phyloP scores from a whole-genome alignment of 1,140 invertebrate genomes.

The Drosophila sp. region DNA sequence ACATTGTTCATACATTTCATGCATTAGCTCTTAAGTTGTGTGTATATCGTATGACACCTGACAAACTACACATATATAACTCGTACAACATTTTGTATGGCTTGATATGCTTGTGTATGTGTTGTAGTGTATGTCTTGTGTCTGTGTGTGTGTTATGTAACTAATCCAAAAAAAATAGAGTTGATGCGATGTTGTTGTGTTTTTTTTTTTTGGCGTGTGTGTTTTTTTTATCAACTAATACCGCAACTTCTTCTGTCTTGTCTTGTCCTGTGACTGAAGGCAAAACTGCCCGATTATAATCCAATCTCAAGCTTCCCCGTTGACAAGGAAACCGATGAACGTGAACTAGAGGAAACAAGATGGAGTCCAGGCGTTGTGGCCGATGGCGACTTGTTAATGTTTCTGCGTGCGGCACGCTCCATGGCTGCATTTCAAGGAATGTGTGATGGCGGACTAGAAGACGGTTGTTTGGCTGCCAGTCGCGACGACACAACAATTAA shows the following conservation, averaged over 20 bases:
- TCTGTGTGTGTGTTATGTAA: conserved; percentile 61
- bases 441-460: conserved; percentile 99
- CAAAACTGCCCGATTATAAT: conserved; percentile 85
- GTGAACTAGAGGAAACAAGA: conserved; percentile 92
- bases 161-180: conserved; percentile 46
- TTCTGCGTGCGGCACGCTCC: conserved; percentile 96
- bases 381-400: conserved; percentile 98
- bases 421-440: conserved; percentile 97
- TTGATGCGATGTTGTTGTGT: conserved; percentile 39
- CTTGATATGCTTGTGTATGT: conserved; percentile 34
- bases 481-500: conserved; percentile 99
- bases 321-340: conserved; percentile 84
- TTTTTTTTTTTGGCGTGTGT: conserved; percentile 59
- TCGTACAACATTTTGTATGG: conserved; percentile 46
- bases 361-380: conserved; percentile 96
- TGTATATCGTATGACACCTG: conserved; percentile 45
- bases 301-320: conserved; percentile 85
- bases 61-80: conserved; percentile 31
- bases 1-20: conserved; percentile 81
- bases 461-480: conserved; percentile 97
- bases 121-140: conserved; percentile 28
- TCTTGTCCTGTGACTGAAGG: conserved; percentile 83
- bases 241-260: conserved; percentile 72
- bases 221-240: conserved; percentile 73
- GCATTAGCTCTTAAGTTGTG: conserved; percentile 73